Evolutionary conservation across 2,113 vertebrate genomes (phyloP).

Genomic region (Scophthalmus maximus): DNA sequence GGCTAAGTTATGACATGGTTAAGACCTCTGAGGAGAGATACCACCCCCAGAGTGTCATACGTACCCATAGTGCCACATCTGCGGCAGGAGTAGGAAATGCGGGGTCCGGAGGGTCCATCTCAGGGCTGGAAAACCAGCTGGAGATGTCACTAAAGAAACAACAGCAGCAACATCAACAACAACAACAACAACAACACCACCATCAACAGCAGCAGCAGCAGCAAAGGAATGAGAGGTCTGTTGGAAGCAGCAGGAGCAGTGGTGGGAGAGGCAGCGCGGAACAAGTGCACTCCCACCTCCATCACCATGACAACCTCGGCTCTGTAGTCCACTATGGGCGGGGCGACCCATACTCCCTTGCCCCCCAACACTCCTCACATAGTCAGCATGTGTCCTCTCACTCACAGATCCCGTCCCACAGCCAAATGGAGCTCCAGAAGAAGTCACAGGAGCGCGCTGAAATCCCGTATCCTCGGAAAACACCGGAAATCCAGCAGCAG

Average conservation of each 20-base stretch:
- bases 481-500: constrained; percentile 82
- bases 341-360: constrained; percentile 82
- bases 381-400: constrained; percentile 79
- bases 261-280: constrained; percentile 84
- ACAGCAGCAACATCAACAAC: constrained; percentile 83
- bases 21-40: constrained; percentile 88
- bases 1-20: constrained; percentile 81
- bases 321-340: constrained; percentile 93
- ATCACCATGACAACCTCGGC: constrained; percentile 86
- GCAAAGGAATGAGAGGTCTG: constrained; percentile 84
- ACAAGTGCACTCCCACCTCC: constrained; percentile 82
- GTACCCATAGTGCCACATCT: constrained; percentile 89
- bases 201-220: constrained; percentile 73
- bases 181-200: constrained; percentile 73
- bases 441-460: constrained; percentile 85
- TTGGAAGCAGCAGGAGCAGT: constrained; percentile 81
- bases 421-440: constrained; percentile 84
- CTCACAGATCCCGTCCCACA: constrained; percentile 78
- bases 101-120: constrained; percentile 75
- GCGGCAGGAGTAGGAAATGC: constrained; percentile 74
- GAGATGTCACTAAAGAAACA: constrained; percentile 90
- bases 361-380: constrained; percentile 77
- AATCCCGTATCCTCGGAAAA: constrained; percentile 83
- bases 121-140: constrained; percentile 87
- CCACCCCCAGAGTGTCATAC: constrained; percentile 94